Conservation (phyloP, 1,140 invertebrate genomes). For the Lysiphlebus fabarum region DNA sequence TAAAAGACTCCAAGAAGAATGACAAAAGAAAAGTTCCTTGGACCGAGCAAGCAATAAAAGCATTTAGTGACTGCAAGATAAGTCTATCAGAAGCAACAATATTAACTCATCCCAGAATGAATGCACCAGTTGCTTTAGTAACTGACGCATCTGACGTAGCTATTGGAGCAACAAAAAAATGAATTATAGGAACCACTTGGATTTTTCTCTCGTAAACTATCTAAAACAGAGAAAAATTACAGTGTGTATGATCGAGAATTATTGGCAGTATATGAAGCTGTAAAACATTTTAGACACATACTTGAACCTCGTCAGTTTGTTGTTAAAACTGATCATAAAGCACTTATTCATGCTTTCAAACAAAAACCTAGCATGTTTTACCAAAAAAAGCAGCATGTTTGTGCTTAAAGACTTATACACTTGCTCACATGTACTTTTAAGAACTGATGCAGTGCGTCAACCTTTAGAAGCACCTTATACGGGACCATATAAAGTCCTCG, state of each 20-base stretch:
- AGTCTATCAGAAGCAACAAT: background rate
- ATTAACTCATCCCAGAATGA: background rate
- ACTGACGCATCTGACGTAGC: slow-evolving; percentile 8
- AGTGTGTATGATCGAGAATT: too few species aligned
- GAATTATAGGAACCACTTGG: background rate
- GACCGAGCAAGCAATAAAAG: background rate
- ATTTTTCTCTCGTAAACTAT: too few species aligned
- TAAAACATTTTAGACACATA: slow-evolving; percentile 25
- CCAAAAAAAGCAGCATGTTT: slow-evolving; percentile 14
- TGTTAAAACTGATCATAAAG: background rate
- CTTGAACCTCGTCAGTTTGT: background rate
- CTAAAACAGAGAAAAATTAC: slow-evolving; percentile 13
- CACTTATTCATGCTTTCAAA: slow-evolving; percentile 20
- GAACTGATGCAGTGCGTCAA: slow-evolving; percentile 26
- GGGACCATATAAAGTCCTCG: slow-evolving; percentile 31
- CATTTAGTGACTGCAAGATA: background rate
- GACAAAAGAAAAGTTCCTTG: slow-evolving; percentile 11
- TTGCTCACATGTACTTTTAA: slow-evolving; percentile 31
- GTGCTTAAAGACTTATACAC: slow-evolving; percentile 15
- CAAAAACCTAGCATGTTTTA: slow-evolving; percentile 23
- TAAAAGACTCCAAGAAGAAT: background rate
- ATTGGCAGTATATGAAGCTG: too few species aligned
- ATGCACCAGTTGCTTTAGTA: background rate
- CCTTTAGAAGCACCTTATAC: slow-evolving; percentile 31
- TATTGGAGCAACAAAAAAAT: background rate